phyloP scores from a whole-genome alignment of 2,888 invertebrate genomes.

The Teinopalpus imperialis region DNA sequence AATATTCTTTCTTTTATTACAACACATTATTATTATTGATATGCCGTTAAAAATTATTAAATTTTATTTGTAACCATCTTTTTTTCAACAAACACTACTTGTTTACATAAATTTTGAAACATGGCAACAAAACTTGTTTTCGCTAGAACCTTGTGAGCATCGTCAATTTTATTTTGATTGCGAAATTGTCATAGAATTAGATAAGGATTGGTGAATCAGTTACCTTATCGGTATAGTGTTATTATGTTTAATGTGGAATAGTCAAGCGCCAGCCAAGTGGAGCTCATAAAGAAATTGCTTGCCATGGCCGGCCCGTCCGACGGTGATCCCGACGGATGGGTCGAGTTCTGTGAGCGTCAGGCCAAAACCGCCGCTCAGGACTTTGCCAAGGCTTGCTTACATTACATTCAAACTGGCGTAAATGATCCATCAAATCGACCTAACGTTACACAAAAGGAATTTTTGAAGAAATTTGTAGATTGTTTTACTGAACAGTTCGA shows the following conservation, averaged over 20 bases:
- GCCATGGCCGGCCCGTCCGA: constrained; percentile 82
- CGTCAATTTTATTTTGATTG: constrained; percentile 72
- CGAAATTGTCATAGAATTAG: constrained; percentile 54
- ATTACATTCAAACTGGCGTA: constrained; percentile 87
- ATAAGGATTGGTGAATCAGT: constrained; percentile 38
- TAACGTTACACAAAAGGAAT: constrained; percentile 88
- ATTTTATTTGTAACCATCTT: no score
- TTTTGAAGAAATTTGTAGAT: constrained; percentile 91
- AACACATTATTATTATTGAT: no score
- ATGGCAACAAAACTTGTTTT: constrained; percentile 76
- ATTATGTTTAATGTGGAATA: constrained; percentile 46
- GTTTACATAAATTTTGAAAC: constrained; percentile 34
- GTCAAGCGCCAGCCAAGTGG: constrained; percentile 65
- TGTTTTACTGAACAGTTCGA: constrained; percentile 93
- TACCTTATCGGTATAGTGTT: constrained; percentile 33
- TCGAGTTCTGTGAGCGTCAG: constrained; percentile 93
- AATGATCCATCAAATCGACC: constrained; percentile 83
- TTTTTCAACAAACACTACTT: background rate
- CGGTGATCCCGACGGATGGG: constrained; percentile 87
- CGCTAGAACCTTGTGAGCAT: constrained; percentile 68
- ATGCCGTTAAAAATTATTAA: no score
- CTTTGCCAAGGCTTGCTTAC: constrained; percentile 93
- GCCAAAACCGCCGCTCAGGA: constrained; percentile 92
- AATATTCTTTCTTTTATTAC: no score
- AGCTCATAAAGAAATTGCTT: constrained; percentile 75